Evolutionary conservation across 1,140 invertebrate genomes (phyloP).

Genomic region (Diabrotica virgifera): DNA sequence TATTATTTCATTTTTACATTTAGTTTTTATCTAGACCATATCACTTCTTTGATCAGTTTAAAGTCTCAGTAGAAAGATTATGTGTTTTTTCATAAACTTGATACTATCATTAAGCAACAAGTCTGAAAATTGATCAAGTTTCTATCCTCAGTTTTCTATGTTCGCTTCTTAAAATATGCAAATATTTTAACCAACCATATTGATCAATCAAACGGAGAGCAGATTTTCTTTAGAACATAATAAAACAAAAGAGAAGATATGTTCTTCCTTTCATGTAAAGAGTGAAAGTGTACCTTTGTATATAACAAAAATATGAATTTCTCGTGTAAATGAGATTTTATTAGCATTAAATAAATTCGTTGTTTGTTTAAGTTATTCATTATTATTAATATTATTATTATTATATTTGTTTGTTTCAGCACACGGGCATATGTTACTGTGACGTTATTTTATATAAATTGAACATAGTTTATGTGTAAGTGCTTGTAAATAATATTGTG

Average conservation of each 20-base stretch:
- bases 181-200: too few species aligned
- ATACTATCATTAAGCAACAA: too few species aligned
- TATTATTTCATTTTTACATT: too few species aligned
- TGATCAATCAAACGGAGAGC: too few species aligned
- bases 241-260: not conserved
- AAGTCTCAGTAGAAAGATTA: too few species aligned
- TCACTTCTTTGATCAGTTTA: too few species aligned
- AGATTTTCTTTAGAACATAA: not conserved
- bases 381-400: slow-evolving; percentile 15
- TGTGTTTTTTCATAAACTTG: too few species aligned
- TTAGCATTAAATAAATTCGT: slow-evolving; percentile 25
- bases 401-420: slow-evolving; percentile 21
- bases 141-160: too few species aligned
- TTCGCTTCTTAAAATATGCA: too few species aligned
- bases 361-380: slow-evolving; percentile 25
- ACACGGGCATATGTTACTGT: slow-evolving; percentile 25
- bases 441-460: slow-evolving; percentile 38
- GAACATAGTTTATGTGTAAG: slow-evolving; percentile 43
- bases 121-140: too few species aligned
- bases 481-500: slow-evolving; percentile 48
- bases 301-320: slow-evolving; percentile 12
- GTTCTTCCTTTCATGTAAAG: not conserved
- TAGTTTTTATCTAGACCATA: too few species aligned
- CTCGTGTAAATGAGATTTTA: slow-evolving; percentile 14
- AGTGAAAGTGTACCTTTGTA: slow-evolving; percentile 13